Evolutionary conservation across 1,140 invertebrate species (phyloP), one percentile per base, ranked within the genome.

Genomic region (Brachionus paranguensis): DNA sequence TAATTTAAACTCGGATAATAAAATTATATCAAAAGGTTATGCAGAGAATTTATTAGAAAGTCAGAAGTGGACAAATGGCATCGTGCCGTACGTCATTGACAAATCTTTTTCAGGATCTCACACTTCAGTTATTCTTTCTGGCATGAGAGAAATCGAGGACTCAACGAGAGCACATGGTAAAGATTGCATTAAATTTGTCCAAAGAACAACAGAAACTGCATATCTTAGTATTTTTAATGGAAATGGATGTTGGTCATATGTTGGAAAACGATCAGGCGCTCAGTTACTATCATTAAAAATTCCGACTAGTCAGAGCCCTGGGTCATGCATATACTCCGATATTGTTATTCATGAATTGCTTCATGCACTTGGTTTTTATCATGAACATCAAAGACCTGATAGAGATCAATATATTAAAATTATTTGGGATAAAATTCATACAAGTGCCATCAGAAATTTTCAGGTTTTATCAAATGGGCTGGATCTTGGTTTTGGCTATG

Each of bases 261-360:
- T 78, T 6, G 43, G 33, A 45, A 37, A 78, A 17, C n/a, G 12
- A 8, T 78, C 78, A 6, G 47, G 43, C 27, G 53, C 24, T 6
- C 20, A 81, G 11, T 0, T 3, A n/a, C 11, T 81, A 1, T 41
- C 53, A 3, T 65, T 64, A 64, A 53, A 60, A 81, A 29, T 29
- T 20, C 43, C 14, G 8, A 60, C 53, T 1, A 5, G 5, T 2
- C 5, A 6, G 10, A 20, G 20, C 10, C 2, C 2, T 20, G 53
- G 53, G 10, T 60, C 53, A 20, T 72, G 68, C 11, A 72, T 72
- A 0, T n/a, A 10, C 12, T 10, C 29, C n/a, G 97, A 97, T 37
- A 99, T 99, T 86, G 96, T 99, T 12, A 96, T 99, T 1, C 97
- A 99, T 89, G 97, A 99, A 89, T 89, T 99, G 79, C 97, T 97